phyloP scores from a whole-genome alignment of 2,113 vertebrate genomes.

The Scortum barcoo region DNA sequence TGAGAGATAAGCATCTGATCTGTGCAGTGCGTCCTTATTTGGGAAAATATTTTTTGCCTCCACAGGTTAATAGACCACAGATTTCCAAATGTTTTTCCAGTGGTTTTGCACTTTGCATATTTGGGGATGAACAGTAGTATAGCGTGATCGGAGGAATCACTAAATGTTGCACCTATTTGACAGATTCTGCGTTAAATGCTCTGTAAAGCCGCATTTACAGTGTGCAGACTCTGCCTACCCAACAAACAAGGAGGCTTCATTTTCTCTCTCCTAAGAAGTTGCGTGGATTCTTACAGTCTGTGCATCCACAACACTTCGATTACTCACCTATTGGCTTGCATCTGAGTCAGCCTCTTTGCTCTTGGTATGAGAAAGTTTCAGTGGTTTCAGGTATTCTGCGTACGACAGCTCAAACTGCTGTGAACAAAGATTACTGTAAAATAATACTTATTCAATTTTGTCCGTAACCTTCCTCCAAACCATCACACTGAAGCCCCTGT shows the following conservation, averaged over 20 bases:
- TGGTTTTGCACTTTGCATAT: constrained; percentile 2
- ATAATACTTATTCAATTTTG: too few species aligned
- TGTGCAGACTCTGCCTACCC: not conserved
- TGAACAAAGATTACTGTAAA: constrained; percentile 1
- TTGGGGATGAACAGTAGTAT: constrained; percentile 5
- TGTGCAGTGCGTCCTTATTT: constrained; percentile 12
- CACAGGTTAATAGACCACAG: not conserved
- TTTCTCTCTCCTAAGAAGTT: not conserved
- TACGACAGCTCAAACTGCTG: not conserved
- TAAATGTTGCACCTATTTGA: not conserved
- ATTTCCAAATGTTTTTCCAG: constrained; percentile 4
- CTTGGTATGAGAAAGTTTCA: not conserved
- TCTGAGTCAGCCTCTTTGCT: not conserved
- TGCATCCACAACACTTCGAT: too few species aligned
- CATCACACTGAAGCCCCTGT: not conserved
- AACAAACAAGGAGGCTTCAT: not conserved
- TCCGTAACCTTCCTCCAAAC: not conserved
- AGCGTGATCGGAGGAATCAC: not conserved
- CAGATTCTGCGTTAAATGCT: not conserved
- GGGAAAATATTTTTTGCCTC: not conserved
- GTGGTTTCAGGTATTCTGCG: not conserved
- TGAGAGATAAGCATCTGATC: not conserved
- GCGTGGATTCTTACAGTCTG: not conserved
- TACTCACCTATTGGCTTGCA: too few species aligned
- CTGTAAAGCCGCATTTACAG: not conserved